phyloP scores from a whole-genome alignment of 2,797 vertebrate genomes.

The Amphiprion clarkii region DNA sequence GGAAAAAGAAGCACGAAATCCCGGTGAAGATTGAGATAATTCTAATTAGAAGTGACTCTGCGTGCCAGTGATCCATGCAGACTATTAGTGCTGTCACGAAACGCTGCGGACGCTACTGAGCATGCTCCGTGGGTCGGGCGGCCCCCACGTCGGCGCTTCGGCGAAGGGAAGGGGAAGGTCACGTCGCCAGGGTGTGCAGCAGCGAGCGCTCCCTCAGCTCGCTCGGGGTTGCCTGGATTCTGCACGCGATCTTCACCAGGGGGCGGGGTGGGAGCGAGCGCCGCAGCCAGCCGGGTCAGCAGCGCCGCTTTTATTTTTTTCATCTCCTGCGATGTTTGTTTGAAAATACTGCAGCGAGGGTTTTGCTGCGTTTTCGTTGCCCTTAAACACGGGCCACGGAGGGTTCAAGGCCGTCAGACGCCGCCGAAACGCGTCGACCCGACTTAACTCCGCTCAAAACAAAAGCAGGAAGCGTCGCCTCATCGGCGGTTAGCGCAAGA shows the following conservation, averaged over 20 bases:
- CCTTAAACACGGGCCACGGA: constrained; percentile 6
- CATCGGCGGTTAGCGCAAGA: too few relatives aligned
- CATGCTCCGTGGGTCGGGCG: constrained; percentile 75
- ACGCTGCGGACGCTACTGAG: constrained; percentile 72
- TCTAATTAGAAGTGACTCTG: constrained; percentile 83
- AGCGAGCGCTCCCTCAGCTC: constrained; percentile 62
- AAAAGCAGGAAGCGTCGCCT: too few relatives aligned
- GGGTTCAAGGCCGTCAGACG: constrained; percentile 50
- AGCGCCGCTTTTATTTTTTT: constrained; percentile 11
- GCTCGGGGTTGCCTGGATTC: constrained; percentile 65
- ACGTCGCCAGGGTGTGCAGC: constrained; percentile 66
- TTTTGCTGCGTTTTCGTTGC: constrained; percentile 47
- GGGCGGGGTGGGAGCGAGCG: constrained; percentile 73
- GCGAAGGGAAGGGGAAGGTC: constrained; percentile 72
- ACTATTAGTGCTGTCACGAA: constrained; percentile 86
- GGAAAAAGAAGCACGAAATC: constrained; percentile 26
- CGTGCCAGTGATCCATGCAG: constrained; percentile 84
- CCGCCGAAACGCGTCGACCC: constrained; percentile 27
- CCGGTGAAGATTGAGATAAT: constrained; percentile 71
- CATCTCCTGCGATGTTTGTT: constrained; percentile 65
- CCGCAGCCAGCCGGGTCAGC: constrained; percentile 45
- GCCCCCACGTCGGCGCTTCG: constrained; percentile 50
- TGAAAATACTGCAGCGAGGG: constrained; percentile 64
- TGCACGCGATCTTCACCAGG: constrained; percentile 80
- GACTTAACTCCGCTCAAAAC: background rate